Base-by-base conservation (phyloP, 2,113 vertebrate species). In the Otis tarda region DNA sequence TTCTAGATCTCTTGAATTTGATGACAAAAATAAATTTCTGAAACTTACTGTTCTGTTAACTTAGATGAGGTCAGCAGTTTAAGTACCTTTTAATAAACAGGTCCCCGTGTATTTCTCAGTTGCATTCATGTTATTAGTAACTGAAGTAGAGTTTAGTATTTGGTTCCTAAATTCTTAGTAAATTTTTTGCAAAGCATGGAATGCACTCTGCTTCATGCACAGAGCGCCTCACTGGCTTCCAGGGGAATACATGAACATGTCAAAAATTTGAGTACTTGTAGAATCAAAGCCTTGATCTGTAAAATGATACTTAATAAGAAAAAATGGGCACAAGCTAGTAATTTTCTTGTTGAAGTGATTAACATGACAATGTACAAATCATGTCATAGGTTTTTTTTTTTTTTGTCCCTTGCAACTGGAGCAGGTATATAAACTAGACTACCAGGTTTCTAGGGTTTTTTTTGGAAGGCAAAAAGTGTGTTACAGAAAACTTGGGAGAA, bases 331-430 rank as follows among this genome's bases (percentile, higher is more conserved):
- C 12, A 49, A 95, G 35, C 43, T 79, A 56, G 84, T 90, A 76
- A 85, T 91, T 88, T 93, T 95, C 79, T 85, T 95, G 78, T 97
- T 96, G 89, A 61, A 85, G 77, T 90, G 63, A 91, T 87, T 94
- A 90, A 87, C 23, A 33, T 69, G 69, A 60, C 81, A 79, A 56
- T 56, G 23, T 82, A 63, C 25, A 84, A 87, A 75, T 67, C 14
- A 12, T 35, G 24, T n/a, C 4, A 28, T 78, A 87, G 65, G n/a
- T n/a, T 35, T 88, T 43, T 53, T 93, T 92, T 92, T 87, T 85
- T 91, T 92, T 84, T 85, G 35, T 64, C 41, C 28, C 19, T 59
- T 80, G 57, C 28, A 74, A 37, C 59, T 13, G 10, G 50, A 77
- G 33, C 23, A 47, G 45, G 28, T 12, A 8, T 50, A 56, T 57